Base-by-base conservation (phyloP, 2,113 vertebrate genomes). In the Paradisaea rubra region DNA sequence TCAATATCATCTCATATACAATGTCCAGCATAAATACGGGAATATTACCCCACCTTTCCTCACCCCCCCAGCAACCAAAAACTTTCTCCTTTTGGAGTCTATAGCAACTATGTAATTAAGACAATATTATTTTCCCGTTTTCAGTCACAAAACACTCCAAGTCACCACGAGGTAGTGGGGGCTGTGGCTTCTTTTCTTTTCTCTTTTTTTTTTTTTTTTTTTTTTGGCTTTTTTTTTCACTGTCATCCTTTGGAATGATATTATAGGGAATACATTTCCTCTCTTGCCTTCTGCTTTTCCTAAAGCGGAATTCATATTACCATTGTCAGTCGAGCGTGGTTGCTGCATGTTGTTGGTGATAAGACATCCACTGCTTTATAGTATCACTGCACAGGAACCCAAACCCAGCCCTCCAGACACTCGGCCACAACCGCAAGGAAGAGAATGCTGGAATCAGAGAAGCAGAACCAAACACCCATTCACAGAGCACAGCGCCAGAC, bases 251-350 rank as follows among this genome's bases (percentile, higher is more conserved):
- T 54, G 44, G 42, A 50, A 60, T 6, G 2, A 20, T 28, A 81
- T 27, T 86, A 22, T 33, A 52, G 65, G 33, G 65, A 86, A 42
- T 6, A 28, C 3, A 9, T 14, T 53, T 47, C 27, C 59, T 53
- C 30, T 25, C 25, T 31, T 49, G 37, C 23, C 28, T 64, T 47
- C 64, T 74, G 28, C 37, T 49, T 88, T 35, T 56, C 9, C 57
- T 27, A 54, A 54, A 61, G 52, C 54, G 52, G 11, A n/a, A 50
- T 70, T 52, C 31, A 8, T 63, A 37, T 16, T 3, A 27, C 4
- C 30, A 10, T 19, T 28, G 52, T 15, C 54, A n/a, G 24, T 3
- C 18, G 3, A n/a, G 61, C 2, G 4, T 7, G 23, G 25, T 2
- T 65, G 60, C 65, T 31, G 45, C 19, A 8, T 2, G 31, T 24